A percentile compares a stretch with the other conserved stretches of the same genome.
phyloP scores from a whole-genome alignment of 2,113 vertebrate species.

The Ellobius talpinus region DNA sequence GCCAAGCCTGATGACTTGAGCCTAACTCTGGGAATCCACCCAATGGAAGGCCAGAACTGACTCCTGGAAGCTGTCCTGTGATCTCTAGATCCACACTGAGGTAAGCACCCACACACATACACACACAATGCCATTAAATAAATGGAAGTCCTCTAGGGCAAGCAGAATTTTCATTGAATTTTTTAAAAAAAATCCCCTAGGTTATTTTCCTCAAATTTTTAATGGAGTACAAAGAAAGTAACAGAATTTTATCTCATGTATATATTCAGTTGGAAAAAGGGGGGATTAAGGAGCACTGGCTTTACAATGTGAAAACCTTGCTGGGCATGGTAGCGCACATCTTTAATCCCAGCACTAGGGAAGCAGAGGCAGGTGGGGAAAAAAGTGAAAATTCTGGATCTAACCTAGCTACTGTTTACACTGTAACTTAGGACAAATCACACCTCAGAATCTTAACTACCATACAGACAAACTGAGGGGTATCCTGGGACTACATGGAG shows the following conservation, averaged over 20 bases:
- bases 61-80: not conserved
- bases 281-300: not conserved
- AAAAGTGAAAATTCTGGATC: not conserved
- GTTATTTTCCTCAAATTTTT: not conserved
- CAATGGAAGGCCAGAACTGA: not conserved
- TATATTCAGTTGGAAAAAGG: not conserved
- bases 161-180: not conserved
- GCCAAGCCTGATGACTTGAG: not conserved
- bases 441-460: constrained; percentile 1
- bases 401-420: not conserved
- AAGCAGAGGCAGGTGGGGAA: too few species aligned
- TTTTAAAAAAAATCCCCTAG: not conserved
- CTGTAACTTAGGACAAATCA: not conserved
- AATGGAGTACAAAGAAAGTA: constrained; percentile 35
- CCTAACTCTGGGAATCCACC: not conserved
- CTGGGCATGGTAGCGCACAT: not conserved
- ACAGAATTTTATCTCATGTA: constrained; percentile 4
- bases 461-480: not conserved
- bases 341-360: not conserved
- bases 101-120: not conserved
- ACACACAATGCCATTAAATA: not conserved
- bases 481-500: not conserved
- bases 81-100: not conserved
- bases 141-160: not conserved
- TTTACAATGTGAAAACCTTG: constrained; percentile 21